phyloP scores from a whole-genome alignment of 1,140 invertebrate genomes.

The Bombus pyrosoma region DNA sequence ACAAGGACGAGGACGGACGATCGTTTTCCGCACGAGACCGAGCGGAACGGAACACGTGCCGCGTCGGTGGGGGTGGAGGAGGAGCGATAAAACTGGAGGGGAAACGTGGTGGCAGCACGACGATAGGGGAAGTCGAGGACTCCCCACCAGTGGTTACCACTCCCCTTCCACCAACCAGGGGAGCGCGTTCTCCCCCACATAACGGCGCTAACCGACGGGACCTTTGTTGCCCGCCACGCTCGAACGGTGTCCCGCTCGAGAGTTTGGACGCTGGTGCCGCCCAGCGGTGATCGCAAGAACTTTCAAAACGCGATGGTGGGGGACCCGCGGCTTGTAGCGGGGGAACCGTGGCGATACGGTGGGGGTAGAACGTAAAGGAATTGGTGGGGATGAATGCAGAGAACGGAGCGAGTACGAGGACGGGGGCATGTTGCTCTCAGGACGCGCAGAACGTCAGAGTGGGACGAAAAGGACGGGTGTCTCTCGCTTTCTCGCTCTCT shows the following conservation, averaged over 20 bases:
- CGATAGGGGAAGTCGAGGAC: conserved; percentile 54
- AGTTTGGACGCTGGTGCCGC: conserved; percentile 70
- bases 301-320: conserved; percentile 37
- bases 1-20: conserved; percentile 43
- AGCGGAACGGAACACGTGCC: conserved; percentile 56
- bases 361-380: conserved; percentile 52
- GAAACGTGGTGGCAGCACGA: conserved; percentile 28
- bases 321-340: conserved; percentile 14
- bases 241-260: conserved; percentile 49
- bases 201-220: conserved; percentile 62
- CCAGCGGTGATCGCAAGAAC: conserved; percentile 63
- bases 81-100: conserved; percentile 57
- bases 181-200: conserved; percentile 67
- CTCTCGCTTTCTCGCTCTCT: conserved; percentile 38
- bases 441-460: conserved; percentile 75
- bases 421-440: conserved; percentile 67
- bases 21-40: conserved; percentile 32
- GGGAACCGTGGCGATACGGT: conserved; percentile 10
- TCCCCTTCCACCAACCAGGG: conserved; percentile 65
- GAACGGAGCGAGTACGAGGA: conserved; percentile 66
- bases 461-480: conserved; percentile 72
- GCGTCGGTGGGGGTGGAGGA: conserved; percentile 57
- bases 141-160: conserved; percentile 63
- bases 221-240: conserved; percentile 66
- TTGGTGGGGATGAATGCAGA: conserved; percentile 64